These are phyloP conservation scores for Corythornis vintsioides DNA, from an alignment of 2,113 vertebrate genomes.

Conservation along the genomic window DNA sequence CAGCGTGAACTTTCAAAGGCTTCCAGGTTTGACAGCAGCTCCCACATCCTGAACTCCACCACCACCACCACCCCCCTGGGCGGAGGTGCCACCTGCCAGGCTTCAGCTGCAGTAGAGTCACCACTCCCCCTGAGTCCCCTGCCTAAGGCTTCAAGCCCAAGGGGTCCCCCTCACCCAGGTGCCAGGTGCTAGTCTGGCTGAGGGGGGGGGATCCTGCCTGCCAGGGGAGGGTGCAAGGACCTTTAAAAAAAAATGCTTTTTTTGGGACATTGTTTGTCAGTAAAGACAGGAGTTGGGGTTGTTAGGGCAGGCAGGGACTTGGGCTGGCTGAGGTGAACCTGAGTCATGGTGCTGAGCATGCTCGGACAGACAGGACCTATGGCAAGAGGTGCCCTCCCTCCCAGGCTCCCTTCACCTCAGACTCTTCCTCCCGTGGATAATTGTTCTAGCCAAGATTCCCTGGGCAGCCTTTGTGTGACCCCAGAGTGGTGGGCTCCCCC, in stretches of 20 bases:
- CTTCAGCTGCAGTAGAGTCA: not conserved
- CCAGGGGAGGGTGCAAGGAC: no score
- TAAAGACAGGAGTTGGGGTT: not conserved
- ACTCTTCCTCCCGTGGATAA: no score
- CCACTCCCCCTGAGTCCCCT: no score
- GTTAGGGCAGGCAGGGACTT: not conserved
- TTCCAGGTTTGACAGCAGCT: slow-evolving; percentile 69
- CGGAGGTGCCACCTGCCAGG: not conserved
- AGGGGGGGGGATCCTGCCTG: not conserved
- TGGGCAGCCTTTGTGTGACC: not conserved
- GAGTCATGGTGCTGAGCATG: not conserved
- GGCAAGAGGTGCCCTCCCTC: rapidly evolving
- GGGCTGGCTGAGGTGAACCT: no score
- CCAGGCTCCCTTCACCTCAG: not conserved
- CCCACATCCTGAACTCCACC: slow-evolving; percentile 78
- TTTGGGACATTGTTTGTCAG: not conserved
- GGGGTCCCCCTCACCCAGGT: not conserved
- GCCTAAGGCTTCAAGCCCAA: no score
- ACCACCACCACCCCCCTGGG: slow-evolving; percentile 22
- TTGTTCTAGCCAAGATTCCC: not conserved
- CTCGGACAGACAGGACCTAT: not conserved
- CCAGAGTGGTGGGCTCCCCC: rapidly evolving
- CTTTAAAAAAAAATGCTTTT: not conserved
- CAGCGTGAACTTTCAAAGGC: slow-evolving; percentile 82
- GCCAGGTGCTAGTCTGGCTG: not conserved